These are phyloP conservation scores for Hemiscyllium ocellatum DNA, from an alignment of 2,113 vertebrate species.

Conservation along the genomic window DNA sequence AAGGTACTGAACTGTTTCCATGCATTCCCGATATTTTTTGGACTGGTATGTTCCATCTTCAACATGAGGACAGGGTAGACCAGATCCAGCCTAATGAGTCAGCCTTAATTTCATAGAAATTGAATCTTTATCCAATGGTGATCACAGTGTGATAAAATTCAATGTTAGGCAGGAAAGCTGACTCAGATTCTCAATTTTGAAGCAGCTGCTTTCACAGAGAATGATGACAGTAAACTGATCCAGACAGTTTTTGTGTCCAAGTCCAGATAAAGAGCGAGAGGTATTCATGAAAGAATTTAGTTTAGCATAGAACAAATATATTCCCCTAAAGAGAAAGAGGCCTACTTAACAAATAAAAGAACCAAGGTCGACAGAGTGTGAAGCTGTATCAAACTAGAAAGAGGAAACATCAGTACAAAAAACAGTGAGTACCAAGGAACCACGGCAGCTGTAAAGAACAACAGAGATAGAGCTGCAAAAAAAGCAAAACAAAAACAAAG, in stretches of 20 bases:
- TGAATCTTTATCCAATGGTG: no score
- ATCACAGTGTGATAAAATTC: no score
- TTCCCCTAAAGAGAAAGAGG: no score
- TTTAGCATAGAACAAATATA: no score
- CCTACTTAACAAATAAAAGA: neutral
- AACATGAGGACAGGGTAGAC: neutral
- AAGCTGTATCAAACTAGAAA: neutral
- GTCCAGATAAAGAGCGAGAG: neutral
- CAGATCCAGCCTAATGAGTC: no score
- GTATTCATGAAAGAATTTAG: no score
- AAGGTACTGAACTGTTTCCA: neutral
- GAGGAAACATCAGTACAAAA: neutral
- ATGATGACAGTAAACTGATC: neutral
- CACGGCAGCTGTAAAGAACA: no score
- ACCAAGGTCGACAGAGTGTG: neutral
- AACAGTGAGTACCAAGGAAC: neutral
- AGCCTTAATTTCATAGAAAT: no score
- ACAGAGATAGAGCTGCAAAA: neutral
- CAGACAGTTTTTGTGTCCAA: neutral
- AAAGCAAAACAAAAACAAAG: neutral
- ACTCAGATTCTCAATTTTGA: no score
- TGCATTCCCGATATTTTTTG: neutral
- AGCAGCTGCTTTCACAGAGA: no score
- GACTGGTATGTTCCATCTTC: neutral
- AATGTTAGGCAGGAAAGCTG: no score